Conservation (phyloP, 2,888 invertebrate genomes). For the Pseudanteris insignis region DNA sequence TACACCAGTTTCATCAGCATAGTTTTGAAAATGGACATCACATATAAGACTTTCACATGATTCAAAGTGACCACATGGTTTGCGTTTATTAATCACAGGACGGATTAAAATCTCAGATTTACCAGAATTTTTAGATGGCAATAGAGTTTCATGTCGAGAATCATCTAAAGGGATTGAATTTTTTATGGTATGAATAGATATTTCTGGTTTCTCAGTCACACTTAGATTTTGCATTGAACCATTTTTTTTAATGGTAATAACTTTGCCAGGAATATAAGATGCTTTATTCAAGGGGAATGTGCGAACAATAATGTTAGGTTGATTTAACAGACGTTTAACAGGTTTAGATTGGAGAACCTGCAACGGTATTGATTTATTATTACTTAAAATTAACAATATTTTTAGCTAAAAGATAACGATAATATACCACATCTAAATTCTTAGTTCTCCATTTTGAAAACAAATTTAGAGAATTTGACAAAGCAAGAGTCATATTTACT, state of each 20-base stretch:
- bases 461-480: too few species aligned
- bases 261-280: slow-evolving; percentile 24
- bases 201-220: slow-evolving; percentile 43
- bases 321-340: slow-evolving; percentile 58
- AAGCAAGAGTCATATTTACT: too few species aligned
- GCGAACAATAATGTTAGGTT: slow-evolving; percentile 58
- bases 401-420: too few species aligned
- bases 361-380: slow-evolving; percentile 7
- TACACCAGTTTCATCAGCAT: slow-evolving; percentile 51
- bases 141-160: slow-evolving; percentile 47
- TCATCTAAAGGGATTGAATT: slow-evolving; percentile 10
- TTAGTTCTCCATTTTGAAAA: too few species aligned
- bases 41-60: slow-evolving; percentile 59
- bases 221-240: slow-evolving; percentile 31
- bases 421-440: too few species aligned
- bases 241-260: slow-evolving; percentile 36
- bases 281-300: slow-evolving; percentile 48
- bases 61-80: slow-evolving; percentile 58
- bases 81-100: slow-evolving; percentile 51
- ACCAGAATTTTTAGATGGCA: slow-evolving; percentile 59
- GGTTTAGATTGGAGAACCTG: slow-evolving; percentile 59
- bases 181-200: slow-evolving; percentile 48
- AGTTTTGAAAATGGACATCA: slow-evolving; percentile 56
- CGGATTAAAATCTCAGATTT: slow-evolving; percentile 58
- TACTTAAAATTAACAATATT: too few species aligned